These are phyloP conservation scores for Spheniscus humboldti DNA, from an alignment of 2,797 vertebrate species.

Conservation along the genomic window DNA sequence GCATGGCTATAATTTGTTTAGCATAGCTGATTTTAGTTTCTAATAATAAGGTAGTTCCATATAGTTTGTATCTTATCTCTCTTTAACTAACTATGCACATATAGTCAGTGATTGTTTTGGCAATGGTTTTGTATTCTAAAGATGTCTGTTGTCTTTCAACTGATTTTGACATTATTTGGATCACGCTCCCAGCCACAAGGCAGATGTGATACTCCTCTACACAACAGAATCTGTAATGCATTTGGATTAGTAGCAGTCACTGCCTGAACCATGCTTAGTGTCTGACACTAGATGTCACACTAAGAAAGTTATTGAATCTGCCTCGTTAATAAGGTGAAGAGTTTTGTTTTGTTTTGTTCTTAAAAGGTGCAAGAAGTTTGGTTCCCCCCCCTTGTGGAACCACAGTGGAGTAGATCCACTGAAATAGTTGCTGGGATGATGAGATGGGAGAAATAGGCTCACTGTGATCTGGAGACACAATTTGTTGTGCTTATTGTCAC, in stretches of 20 bases:
- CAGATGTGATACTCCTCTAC: neutral
- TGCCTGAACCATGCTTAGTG: neutral
- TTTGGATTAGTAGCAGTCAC: neutral
- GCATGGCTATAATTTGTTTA: neutral
- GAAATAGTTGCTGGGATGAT: neutral
- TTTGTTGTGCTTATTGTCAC: neutral
- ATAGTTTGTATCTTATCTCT: neutral
- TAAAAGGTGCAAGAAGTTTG: neutral
- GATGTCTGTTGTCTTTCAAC: neutral
- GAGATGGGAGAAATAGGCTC: neutral
- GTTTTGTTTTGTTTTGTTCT: neutral
- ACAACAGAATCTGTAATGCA: neutral
- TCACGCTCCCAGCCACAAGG: neutral
- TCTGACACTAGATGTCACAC: constrained; percentile 71
- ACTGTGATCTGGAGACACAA: neutral
- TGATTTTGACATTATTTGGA: neutral
- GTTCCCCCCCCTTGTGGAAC: neutral
- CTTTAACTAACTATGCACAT: neutral
- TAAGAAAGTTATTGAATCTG: constrained; percentile 53
- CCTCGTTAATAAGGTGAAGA: neutral
- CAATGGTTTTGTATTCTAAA: neutral
- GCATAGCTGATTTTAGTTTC: neutral
- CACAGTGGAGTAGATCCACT: neutral
- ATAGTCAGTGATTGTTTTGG: neutral
- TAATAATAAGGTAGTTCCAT: neutral